A percentile compares a stretch with the other conserved stretches of the same genome.
These are phyloP conservation scores for Carapus acus DNA, from an alignment of 2,797 vertebrate species.

Conservation along the genomic window DNA sequence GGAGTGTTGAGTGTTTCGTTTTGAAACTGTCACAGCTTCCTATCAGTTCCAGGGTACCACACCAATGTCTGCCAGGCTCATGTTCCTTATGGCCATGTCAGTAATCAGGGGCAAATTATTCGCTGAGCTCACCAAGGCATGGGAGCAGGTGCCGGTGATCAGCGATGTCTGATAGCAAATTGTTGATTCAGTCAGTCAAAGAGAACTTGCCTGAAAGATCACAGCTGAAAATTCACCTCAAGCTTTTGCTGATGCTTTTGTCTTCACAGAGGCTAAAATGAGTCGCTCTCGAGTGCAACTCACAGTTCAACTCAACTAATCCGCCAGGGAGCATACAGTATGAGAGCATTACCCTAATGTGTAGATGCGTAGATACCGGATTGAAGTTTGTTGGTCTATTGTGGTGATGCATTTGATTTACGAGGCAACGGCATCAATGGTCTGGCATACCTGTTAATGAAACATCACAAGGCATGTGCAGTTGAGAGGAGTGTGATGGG, in stretches of 20 bases:
- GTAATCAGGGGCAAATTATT: conserved; percentile 11
- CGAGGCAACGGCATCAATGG: conserved; percentile 25
- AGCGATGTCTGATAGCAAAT: neutral
- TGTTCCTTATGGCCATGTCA: conserved; percentile 15
- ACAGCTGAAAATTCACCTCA: conserved; percentile 42
- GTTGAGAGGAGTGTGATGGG: conserved; percentile 20
- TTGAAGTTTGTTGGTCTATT: conserved; percentile 16
- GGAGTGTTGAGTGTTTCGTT: conserved; percentile 27
- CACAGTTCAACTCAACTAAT: neutral
- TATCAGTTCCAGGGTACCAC: conserved; percentile 7
- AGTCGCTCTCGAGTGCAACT: neutral
- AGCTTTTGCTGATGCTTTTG: conserved; percentile 22
- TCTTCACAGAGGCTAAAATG: neutral
- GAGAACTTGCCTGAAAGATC: conserved; percentile 24
- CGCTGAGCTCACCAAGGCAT: conserved; percentile 6
- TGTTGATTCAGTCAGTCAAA: conserved; percentile 29
- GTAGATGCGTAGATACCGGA: neutral
- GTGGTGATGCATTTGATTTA: conserved; percentile 38
- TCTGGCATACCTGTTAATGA: conserved; percentile 27
- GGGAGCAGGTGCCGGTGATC: neutral
- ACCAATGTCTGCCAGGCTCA: conserved; percentile 5
- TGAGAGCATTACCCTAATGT: neutral
- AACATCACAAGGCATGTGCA: conserved; percentile 39
- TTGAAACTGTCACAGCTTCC: conserved; percentile 30
- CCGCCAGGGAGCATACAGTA: neutral